These are phyloP conservation scores for Aspidapion aeneum DNA, from an alignment of 2,888 invertebrate genomes.

Conservation along the genomic window DNA sequence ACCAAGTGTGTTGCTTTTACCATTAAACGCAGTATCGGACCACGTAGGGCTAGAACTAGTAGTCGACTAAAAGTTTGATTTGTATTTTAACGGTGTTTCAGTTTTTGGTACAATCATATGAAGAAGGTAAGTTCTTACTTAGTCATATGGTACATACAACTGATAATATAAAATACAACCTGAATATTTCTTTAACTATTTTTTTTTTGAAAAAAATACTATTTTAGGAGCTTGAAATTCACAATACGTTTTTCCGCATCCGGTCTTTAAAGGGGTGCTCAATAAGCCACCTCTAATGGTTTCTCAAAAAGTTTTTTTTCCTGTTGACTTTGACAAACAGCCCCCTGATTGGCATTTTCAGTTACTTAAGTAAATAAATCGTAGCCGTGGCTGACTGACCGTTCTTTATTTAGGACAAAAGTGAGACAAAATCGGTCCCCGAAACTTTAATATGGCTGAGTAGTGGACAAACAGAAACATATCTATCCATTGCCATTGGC, in stretches of 20 bases:
- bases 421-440: slow-evolving; percentile 21
- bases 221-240: neutral
- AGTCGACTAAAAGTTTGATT: no score
- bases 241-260: neutral
- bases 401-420: slow-evolving; percentile 26
- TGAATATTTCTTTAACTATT: no score
- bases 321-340: slow-evolving; percentile 11
- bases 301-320: slow-evolving; percentile 1
- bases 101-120: no score
- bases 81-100: no score
- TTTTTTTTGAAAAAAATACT: no score
- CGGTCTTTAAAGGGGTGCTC: no score
- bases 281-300: neutral
- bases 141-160: no score
- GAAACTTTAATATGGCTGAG: slow-evolving; percentile 23
- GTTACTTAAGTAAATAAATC: slow-evolving; percentile 24
- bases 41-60: no score
- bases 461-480: slow-evolving; percentile 13
- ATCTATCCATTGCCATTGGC: neutral
- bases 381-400: slow-evolving; percentile 19
- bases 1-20: no score
- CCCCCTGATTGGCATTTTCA: slow-evolving; percentile 24
- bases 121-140: no score
- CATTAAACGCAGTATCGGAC: no score
- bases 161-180: no score